Base-by-base conservation (phyloP, 2,113 vertebrate genomes). In the Esox niger region DNA sequence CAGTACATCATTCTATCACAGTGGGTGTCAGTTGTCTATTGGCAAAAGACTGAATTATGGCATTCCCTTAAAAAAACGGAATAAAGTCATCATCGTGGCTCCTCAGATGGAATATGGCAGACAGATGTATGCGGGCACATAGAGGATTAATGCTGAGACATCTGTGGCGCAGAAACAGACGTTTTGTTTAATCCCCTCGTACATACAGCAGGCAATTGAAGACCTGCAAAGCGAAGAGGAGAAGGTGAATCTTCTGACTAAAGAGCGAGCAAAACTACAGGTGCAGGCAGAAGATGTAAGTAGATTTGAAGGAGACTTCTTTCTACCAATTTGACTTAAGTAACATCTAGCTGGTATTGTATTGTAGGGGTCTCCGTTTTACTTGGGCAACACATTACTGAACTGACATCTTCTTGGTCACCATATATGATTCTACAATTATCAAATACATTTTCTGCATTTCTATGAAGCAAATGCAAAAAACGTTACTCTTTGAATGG, bases 151-250 rank as follows among this genome's bases (percentile, higher is more conserved):
- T 70, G 84, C 61, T 76, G 57, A 73, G 64, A 79, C 76, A 79
- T 74, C 70, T 86, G 81, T 56, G 49, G 60, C 17, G 47, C 80
- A 82, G 76, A 67, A 73, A 73, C 33, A 64, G 20, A 64, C 32
- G 27, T 73, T 33, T 72, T 70, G 33, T 82, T 75, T 75, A 47
- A 0, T 43, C 46, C 57, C 26, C n/a, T n/a, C n/a, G n/a, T 61
- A 46, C 66, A 49, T 2, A 60, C 84, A 93, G 92, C 87, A 86
- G 77, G 86, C 88, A 64, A 85, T 90, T 0, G 89, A 91, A 73
- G 90, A 93, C 63, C 71, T 93, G 21, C 91, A 91, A 81, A 75
- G 78, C 0, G 92, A 92, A 68, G 90, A 91, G 76, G 91, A 92
- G 74, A 92, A 91, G 72, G 90, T 91, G 32, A 89, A 89, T 76